Percentiles rank a stretch among this genome's conserved stretches.
phyloP scores from a whole-genome alignment of 35 echinoderm and acorn worm species.

The Antedon bifida region DNA sequence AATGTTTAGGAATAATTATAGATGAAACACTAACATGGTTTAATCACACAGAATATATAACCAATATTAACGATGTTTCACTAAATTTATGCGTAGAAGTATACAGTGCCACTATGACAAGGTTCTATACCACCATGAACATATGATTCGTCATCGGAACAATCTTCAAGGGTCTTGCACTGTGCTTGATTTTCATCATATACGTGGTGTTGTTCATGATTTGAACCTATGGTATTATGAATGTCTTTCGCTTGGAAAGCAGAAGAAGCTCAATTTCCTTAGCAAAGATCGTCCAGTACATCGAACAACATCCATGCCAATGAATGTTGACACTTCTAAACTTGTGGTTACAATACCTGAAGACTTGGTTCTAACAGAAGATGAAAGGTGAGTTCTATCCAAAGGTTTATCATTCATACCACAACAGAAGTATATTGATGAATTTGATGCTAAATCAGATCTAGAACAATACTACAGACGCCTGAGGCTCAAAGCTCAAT shows the following conservation, averaged over 20 bases:
- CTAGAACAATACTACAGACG: not conserved
- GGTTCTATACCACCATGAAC: not conserved
- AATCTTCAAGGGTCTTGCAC: not conserved
- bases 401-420: not conserved
- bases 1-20: too few species aligned
- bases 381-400: not conserved
- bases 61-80: not conserved
- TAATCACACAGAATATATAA: too few species aligned
- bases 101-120: not conserved
- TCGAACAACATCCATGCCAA: not conserved
- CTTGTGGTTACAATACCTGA: not conserved
- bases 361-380: not conserved
- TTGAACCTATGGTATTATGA: not conserved
- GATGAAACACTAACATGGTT: too few species aligned
- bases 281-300: not conserved
- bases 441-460: not conserved
- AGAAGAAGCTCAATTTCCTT: not conserved
- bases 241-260: not conserved
- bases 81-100: not conserved
- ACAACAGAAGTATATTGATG: not conserved
- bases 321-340: not conserved
- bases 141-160: not conserved
- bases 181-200: not conserved
- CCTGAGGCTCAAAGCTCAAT: not conserved
- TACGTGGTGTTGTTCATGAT: not conserved